A percentile compares a stretch with the other conserved stretches of the same genome.
Evolutionary conservation across 2,888 invertebrate species (phyloP).

Genomic region (Periphyllus acericola): DNA sequence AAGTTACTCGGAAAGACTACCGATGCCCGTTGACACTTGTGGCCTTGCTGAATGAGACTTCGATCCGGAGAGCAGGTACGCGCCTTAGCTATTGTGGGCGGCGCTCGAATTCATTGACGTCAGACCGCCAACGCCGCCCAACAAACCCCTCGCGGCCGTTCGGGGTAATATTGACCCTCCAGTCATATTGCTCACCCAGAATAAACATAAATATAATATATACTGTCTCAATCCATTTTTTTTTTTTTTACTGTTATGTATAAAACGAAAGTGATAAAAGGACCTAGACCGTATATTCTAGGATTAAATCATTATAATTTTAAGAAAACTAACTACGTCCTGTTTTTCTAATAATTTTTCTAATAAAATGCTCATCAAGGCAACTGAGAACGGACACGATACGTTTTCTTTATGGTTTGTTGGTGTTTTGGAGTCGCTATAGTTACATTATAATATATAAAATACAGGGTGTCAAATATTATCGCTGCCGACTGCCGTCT

Average conservation of each 20-base stretch:
- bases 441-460: constrained; percentile 23
- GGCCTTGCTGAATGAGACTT: constrained; percentile 62
- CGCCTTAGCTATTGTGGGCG: constrained; percentile 55
- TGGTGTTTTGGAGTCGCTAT: constrained; percentile 43
- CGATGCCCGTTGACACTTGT: constrained; percentile 59
- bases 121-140: constrained; percentile 59
- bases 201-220: constrained; percentile 26
- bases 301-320: constrained; percentile 21
- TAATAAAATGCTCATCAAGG: constrained; percentile 23
- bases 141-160: constrained; percentile 26
- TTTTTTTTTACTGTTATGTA: neutral
- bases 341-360: neutral
- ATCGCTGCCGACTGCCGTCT: too few relatives aligned
- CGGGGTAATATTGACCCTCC: constrained; percentile 27
- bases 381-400: neutral
- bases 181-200: constrained; percentile 12
- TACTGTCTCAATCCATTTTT: neutral
- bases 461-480: constrained; percentile 8
- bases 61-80: constrained; percentile 56
- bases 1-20: constrained; percentile 35
- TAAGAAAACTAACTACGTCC: neutral
- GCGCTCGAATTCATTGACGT: constrained; percentile 57
- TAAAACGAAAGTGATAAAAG: neutral
- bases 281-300: neutral
- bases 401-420: constrained; percentile 32